These are phyloP conservation scores for Scelioninae gen. 1 DNA, from an alignment of 2,888 invertebrate species.

Conservation along the genomic window DNA sequence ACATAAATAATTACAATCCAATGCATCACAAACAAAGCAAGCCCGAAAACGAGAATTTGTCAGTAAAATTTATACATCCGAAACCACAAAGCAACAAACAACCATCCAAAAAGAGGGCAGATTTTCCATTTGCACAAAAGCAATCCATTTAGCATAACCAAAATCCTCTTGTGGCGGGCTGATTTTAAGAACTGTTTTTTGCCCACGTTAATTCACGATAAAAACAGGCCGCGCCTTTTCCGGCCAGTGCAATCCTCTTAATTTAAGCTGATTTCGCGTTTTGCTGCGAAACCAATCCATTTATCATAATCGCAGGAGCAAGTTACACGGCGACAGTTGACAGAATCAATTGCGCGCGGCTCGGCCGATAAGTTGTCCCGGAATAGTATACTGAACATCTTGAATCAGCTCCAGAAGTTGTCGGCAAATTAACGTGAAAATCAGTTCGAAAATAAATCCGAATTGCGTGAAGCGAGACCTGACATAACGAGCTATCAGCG, in stretches of 20 bases:
- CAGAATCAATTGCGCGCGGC: background rate
- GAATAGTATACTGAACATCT: background rate
- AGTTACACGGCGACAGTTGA: no score
- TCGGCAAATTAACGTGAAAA: conserved; percentile 28
- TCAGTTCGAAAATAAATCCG: conserved; percentile 28
- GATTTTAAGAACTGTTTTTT: conserved; percentile 41
- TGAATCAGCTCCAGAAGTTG: conserved; percentile 6
- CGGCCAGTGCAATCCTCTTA: conserved; percentile 58
- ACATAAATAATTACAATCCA: no score
- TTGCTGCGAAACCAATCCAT: conserved; percentile 42
- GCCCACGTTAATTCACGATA: no score
- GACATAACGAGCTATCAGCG: conserved; percentile 27
- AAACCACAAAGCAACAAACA: background rate
- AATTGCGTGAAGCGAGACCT: background rate
- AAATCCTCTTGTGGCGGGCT: conserved; percentile 57
- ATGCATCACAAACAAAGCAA: no score
- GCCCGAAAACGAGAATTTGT: no score
- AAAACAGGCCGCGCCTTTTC: no score
- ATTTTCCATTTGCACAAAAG: conserved; percentile 44
- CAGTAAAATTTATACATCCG: no score
- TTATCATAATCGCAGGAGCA: conserved; percentile 43
- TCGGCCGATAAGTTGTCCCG: background rate
- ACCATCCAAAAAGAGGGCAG: conserved; percentile 27
- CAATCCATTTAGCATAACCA: conserved; percentile 49
- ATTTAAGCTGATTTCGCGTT: conserved; percentile 58